Percentiles rank a stretch among this genome's conserved stretches.
These are phyloP conservation scores for Himalopsyche japonica DNA, from an alignment of 2,888 invertebrate species.

Conservation along the genomic window DNA sequence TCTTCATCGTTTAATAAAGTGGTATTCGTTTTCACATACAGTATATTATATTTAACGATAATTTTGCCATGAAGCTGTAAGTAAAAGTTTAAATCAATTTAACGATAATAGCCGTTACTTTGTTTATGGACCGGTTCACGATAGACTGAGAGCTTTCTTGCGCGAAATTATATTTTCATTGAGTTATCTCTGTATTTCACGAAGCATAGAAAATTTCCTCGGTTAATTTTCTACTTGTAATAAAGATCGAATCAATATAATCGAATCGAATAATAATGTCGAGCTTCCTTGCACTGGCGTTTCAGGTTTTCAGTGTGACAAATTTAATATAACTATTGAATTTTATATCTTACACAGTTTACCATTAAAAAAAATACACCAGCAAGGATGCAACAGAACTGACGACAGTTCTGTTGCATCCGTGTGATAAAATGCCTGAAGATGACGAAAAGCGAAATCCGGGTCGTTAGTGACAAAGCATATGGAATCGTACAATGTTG, in stretches of 20 bases:
- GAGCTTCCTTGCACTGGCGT: neutral
- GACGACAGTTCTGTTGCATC: too few relatives aligned
- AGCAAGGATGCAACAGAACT: too few relatives aligned
- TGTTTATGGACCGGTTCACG: neutral
- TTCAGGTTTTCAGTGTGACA: neutral
- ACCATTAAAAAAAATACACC: too few relatives aligned
- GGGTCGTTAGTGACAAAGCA: too few relatives aligned
- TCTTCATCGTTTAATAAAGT: too few relatives aligned
- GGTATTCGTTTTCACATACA: neutral
- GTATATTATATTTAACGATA: neutral
- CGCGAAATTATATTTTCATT: slow-evolving; percentile 1
- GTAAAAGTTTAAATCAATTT: neutral
- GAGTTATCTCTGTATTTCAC: neutral
- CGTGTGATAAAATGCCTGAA: too few relatives aligned
- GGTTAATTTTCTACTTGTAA: slow-evolving; percentile 4
- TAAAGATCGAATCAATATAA: slow-evolving; percentile 20
- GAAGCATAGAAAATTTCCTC: neutral
- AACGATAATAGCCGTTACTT: neutral
- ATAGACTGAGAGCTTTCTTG: neutral
- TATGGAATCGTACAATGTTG: too few relatives aligned
- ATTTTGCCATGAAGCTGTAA: neutral
- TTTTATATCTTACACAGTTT: too few relatives aligned
- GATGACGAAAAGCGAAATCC: too few relatives aligned
- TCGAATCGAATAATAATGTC: slow-evolving; percentile 22
- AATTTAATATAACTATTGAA: too few relatives aligned